Percentiles rank a stretch among this genome's conserved stretches.
Evolutionary conservation across 2,113 vertebrate genomes (phyloP).

Genomic region (Oncorhynchus kisutch): DNA sequence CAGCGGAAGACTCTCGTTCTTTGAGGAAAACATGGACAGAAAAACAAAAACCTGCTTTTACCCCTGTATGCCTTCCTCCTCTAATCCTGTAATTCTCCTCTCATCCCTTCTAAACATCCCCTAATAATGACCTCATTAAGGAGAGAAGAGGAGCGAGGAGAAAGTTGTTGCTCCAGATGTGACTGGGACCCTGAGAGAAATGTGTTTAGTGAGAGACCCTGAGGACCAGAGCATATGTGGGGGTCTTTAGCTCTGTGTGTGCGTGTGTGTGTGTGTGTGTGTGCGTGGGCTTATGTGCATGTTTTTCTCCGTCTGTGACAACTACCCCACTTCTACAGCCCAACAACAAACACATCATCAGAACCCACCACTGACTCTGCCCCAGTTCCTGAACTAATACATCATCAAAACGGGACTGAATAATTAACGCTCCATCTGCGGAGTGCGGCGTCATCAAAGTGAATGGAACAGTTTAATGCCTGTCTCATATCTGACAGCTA

Average conservation of each 20-base stretch:
- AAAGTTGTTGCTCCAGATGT: constrained; percentile 63
- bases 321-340: neutral
- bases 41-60: constrained; percentile 52
- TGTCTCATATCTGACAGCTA: constrained; percentile 20
- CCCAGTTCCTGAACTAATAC: constrained; percentile 43
- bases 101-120: constrained; percentile 40
- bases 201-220: constrained; percentile 49
- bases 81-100: constrained; percentile 15
- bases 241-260: constrained; percentile 10
- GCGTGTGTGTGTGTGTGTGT: neutral
- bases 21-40: constrained; percentile 22
- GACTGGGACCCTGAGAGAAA: no score
- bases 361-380: constrained; percentile 8
- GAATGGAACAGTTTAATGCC: constrained; percentile 52
- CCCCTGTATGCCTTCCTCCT: constrained; percentile 14
- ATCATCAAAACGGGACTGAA: constrained; percentile 37
- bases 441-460: constrained; percentile 52
- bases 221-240: constrained; percentile 42
- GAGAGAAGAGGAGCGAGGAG: constrained; percentile 29
- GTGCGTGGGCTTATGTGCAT: neutral
- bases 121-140: constrained; percentile 72
- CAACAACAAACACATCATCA: constrained; percentile 5
- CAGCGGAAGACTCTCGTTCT: neutral
- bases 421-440: constrained; percentile 51
- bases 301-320: neutral